These are phyloP conservation scores for Apostichopus japonicus DNA, from an alignment of 35 echinoderm and acorn worm species.

Conservation along the genomic window DNA sequence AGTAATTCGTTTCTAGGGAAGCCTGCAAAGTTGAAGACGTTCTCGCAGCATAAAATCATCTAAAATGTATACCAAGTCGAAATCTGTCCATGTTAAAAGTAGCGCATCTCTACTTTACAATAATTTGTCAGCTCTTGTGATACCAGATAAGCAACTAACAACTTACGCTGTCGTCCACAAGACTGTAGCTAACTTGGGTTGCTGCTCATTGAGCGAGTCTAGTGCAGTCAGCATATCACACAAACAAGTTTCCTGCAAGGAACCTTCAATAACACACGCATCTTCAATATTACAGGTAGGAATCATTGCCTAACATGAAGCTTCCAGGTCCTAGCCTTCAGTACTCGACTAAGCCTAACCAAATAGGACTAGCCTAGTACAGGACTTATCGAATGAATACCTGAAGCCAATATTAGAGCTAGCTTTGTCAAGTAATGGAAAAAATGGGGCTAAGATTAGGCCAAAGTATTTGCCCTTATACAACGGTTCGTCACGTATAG, in stretches of 20 bases:
- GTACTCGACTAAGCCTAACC: no score
- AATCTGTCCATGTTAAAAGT: slow-evolving; percentile 89
- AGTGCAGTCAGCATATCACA: slow-evolving; percentile 43
- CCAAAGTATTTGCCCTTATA: no score
- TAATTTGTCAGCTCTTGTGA: slow-evolving; percentile 67
- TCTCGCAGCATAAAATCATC: neutral
- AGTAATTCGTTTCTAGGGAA: slow-evolving; percentile 28
- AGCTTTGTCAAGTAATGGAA: no score
- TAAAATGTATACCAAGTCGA: slow-evolving; percentile 81
- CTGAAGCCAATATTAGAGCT: no score
- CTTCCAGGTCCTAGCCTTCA: neutral
- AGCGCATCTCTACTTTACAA: slow-evolving; percentile 82
- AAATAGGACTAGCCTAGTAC: no score
- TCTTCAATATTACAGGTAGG: slow-evolving; percentile 63
- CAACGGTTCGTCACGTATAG: no score
- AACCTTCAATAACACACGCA: slow-evolving; percentile 45
- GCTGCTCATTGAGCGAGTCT: slow-evolving; percentile 48
- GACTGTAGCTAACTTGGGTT: slow-evolving; percentile 70
- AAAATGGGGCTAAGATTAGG: no score
- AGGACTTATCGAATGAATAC: no score
- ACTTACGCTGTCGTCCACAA: slow-evolving; percentile 78
- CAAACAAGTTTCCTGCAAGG: slow-evolving; percentile 78
- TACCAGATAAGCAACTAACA: slow-evolving; percentile 70
- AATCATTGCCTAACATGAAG: neutral
- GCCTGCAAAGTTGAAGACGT: neutral